These are phyloP conservation scores for Antedon mediterranea DNA, from an alignment of 53 echinoderm and acorn worm genomes.

Conservation along the genomic window DNA sequence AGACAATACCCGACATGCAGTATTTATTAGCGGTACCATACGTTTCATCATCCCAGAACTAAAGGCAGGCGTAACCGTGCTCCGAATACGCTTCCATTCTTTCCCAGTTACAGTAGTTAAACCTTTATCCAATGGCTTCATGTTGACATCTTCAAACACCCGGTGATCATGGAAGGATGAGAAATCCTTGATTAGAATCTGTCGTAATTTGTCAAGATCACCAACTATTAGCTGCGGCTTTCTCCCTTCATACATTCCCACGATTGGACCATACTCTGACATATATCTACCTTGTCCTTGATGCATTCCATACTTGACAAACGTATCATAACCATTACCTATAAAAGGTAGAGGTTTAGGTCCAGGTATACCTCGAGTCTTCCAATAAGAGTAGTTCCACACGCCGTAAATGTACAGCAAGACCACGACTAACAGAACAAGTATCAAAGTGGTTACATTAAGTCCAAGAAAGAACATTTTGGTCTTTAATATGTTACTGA, in stretches of 20 bases:
- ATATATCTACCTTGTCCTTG: neutral
- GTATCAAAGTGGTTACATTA: neutral
- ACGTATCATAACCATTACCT: neutral
- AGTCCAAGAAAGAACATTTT: neutral
- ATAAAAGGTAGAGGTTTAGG: neutral
- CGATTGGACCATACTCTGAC: neutral
- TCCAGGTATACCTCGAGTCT: neutral
- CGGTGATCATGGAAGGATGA: neutral
- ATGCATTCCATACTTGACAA: neutral
- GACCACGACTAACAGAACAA: neutral
- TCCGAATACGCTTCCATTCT: conserved; percentile 8
- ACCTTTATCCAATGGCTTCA: neutral
- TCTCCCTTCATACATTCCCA: neutral
- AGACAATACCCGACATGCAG: neutral
- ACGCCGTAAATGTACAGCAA: neutral
- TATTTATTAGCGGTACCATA: neutral
- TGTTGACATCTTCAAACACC: neutral
- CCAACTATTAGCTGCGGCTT: neutral
- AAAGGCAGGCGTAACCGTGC: conserved; percentile 24
- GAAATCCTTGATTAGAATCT: conserved; percentile 23
- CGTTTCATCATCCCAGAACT: conserved; percentile 22
- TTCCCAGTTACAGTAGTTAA: neutral
- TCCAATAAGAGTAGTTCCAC: neutral
- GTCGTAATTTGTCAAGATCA: conserved; percentile 8
- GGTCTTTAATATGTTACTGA: too few relatives aligned